phyloP scores from a whole-genome alignment of 2,113 vertebrate genomes.

The Ophiodon elongatus region DNA sequence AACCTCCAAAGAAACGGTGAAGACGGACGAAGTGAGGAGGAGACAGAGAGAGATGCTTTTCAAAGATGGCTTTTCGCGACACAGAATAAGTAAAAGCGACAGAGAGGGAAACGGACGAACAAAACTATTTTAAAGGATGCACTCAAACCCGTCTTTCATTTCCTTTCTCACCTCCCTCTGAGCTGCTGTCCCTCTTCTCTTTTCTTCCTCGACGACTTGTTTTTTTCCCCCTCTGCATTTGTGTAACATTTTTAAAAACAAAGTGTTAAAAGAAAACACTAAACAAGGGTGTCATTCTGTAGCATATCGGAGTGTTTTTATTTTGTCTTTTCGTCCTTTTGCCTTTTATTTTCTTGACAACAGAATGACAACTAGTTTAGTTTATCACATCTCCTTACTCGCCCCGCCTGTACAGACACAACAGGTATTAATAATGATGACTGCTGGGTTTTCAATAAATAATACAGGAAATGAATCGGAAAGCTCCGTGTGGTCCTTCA shows the following conservation, averaged over 20 bases:
- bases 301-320: slow-evolving; percentile 42
- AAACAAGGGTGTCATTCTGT: slow-evolving; percentile 61
- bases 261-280: slow-evolving; percentile 57
- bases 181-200: slow-evolving; percentile 45
- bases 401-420: slow-evolving; percentile 57
- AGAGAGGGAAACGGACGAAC: slow-evolving; percentile 41
- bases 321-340: slow-evolving; percentile 37
- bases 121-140: slow-evolving; percentile 27
- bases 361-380: slow-evolving; percentile 66
- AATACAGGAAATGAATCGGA: slow-evolving; percentile 68
- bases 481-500: slow-evolving; percentile 30
- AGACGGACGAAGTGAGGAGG: slow-evolving; percentile 53
- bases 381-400: slow-evolving; percentile 43
- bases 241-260: slow-evolving; percentile 67
- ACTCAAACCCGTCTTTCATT: slow-evolving; percentile 46
- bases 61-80: slow-evolving; percentile 47
- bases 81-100: slow-evolving; percentile 39
- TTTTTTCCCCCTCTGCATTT: slow-evolving; percentile 25
- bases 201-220: slow-evolving; percentile 16
- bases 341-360: slow-evolving; percentile 40
- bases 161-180: slow-evolving; percentile 37
- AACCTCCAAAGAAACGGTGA: slow-evolving; percentile 97
- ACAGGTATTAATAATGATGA: slow-evolving; percentile 70
- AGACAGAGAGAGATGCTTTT: not conserved
- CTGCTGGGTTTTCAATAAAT: slow-evolving; percentile 83